phyloP scores from a whole-genome alignment of 2,888 invertebrate species.

The Lepidonotus clava region DNA sequence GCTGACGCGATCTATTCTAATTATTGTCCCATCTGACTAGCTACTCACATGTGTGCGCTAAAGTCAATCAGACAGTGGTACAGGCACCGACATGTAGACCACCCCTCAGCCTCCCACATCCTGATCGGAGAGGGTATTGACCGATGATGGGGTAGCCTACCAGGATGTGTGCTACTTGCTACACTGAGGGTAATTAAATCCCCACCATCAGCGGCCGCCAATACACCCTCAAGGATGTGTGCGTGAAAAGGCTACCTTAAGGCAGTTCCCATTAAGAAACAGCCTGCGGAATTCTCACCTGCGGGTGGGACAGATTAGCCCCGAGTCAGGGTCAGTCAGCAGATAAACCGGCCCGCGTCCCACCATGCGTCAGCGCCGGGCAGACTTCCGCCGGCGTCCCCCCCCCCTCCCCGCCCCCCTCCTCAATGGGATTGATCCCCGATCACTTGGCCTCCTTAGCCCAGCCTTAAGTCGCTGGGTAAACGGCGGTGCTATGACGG shows the following conservation, averaged over 20 bases:
- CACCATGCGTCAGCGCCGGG: neutral
- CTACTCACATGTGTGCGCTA: neutral
- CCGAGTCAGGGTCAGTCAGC: neutral
- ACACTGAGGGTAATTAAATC: too few species aligned
- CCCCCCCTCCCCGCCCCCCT: neutral
- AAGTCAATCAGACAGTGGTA: too few species aligned
- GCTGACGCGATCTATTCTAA: neutral
- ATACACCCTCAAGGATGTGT: too few species aligned
- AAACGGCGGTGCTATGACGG: neutral
- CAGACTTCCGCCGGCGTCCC: neutral
- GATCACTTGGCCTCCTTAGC: neutral
- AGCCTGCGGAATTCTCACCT: too few species aligned
- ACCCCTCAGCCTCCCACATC: too few species aligned
- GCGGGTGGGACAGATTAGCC: too few species aligned
- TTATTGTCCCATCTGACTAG: neutral
- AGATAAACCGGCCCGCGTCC: slow-evolving; percentile 5
- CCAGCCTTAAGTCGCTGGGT: neutral
- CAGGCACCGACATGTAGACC: neutral
- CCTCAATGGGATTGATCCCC: neutral
- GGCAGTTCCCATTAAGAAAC: too few species aligned
- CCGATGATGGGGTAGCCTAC: neutral
- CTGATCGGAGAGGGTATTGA: neutral
- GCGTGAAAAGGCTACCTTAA: too few species aligned
- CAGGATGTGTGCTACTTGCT: too few species aligned
- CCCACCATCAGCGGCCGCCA: too few species aligned